Percentiles rank a stretch among this genome's conserved stretches.
These are phyloP conservation scores for Lasaia peninsularis DNA, from an alignment of 1,140 invertebrate genomes.

Conservation along the genomic window DNA sequence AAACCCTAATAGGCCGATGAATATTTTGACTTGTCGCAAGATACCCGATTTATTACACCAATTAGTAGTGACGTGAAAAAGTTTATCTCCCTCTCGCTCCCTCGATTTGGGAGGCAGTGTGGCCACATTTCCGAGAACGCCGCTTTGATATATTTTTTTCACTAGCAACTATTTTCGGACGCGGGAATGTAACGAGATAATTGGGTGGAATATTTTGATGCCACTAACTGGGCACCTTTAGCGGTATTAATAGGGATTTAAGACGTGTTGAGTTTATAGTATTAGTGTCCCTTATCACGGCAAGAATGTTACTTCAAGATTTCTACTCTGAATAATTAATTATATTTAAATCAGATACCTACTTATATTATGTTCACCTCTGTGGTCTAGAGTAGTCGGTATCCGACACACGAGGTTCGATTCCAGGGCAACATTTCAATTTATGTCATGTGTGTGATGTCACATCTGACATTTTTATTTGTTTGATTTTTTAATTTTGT, in stretches of 20 bases:
- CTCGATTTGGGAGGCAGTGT: constrained; percentile 74
- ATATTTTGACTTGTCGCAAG: constrained; percentile 33
- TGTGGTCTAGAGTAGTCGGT: too few relatives aligned
- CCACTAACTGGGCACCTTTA: constrained; percentile 41
- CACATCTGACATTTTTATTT: too few relatives aligned
- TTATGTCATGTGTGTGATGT: too few relatives aligned
- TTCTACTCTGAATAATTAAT: too few relatives aligned
- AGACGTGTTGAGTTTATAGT: constrained; percentile 20
- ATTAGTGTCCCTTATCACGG: too few relatives aligned
- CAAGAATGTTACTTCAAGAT: too few relatives aligned
- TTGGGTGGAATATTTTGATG: constrained; percentile 60
- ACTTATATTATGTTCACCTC: too few relatives aligned
- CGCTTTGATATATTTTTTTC: constrained; percentile 47
- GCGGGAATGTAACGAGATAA: constrained; percentile 75
- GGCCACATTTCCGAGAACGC: constrained; percentile 64
- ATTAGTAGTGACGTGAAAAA: constrained; percentile 69
- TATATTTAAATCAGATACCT: too few relatives aligned
- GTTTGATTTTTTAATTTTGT: too few relatives aligned
- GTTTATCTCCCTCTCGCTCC: constrained; percentile 64
- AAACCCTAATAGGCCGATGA: constrained; percentile 12
- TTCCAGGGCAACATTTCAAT: too few relatives aligned
- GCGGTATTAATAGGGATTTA: constrained; percentile 49
- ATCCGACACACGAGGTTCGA: too few relatives aligned
- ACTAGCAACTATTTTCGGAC: constrained; percentile 62
- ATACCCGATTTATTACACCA: constrained; percentile 71